Evolutionary conservation across 1,140 invertebrate species (phyloP), one percentile per base, ranked within the genome.

Genomic region (Oryzaephilus surinamensis): DNA sequence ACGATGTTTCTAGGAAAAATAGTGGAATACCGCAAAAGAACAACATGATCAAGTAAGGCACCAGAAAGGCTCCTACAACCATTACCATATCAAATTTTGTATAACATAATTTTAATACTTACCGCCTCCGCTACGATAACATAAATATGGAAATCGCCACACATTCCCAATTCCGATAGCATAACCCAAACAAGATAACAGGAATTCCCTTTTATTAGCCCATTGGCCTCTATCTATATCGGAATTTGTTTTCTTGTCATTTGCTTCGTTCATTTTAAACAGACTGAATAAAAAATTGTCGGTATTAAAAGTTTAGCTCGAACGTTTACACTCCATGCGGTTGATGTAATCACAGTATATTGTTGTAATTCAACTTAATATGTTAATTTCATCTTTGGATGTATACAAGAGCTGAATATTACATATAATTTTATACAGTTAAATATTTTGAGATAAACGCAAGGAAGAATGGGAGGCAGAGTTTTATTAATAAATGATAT

Each of bases 131-230:
- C 86, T 87, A 52, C 79, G 76, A 58, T 85, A 87, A 43, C 77
- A 79, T 17, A 87, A 66, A 62, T 84, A 89, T 2, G 87, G 86
- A 62, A 91, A 92, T 43, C 87, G 68, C 86, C 87, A 92, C 26
- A 93, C 79, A 59, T 91, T 92, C 14, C 81, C 81, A 24, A 84
- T 72, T 5, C 81, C 82, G 14, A 86, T 79, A 4, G 81, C 79
- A 49, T 82, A 84, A 3, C 79, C 78, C 13, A 83, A 66, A 54
- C 78, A 77, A 2, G 80, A 81, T 1, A 84, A 62, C 10, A 86
- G 55, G 60, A 84, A 86, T 60, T 86, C 82, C 2, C 75, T 63
- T 57, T 80, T 76, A 44, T 63, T 77, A 6, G 65, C 70, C 81
- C 81, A 85, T 20, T 41, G 41, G 16, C 39, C 49, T 21, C 49